Base-by-base conservation (phyloP, 1,140 invertebrate species). In the Bombus sibiricus region DNA sequence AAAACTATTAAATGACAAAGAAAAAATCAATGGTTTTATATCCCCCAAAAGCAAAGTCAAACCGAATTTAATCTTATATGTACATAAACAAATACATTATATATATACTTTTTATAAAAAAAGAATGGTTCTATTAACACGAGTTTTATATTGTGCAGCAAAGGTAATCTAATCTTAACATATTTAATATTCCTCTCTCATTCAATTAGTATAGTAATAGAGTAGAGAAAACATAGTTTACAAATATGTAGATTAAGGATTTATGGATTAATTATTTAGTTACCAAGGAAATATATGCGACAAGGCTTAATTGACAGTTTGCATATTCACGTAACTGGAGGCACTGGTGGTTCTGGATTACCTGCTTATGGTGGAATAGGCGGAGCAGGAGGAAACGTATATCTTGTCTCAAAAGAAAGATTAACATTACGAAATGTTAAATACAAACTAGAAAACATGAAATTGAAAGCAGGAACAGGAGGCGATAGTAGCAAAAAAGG, bases 381-480 rank as follows among this genome's bases (percentile, higher is more conserved):
- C 39, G 98, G 98, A 0, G 96, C 97, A 93, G 98, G 98, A 32
- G 98, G 98, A 28, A 97, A 97, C 95, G 96, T 99, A 25, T 97
- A 96, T 92, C 95, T 98, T 32, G 92, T 96, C 59, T 97, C 97
- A 0, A 96, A 96, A 86, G 96, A 98, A 90, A 93, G 94, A 18
- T 89, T 96, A 4, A 96, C 95, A 64, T 93, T 98, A 8, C 94
- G 95, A 59, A 95, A 95, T 47, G 94, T 98, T 15, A 92, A 94
- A 28, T 93, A 92, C 75, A 94, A 94, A 86, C 94, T 95, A 91
- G 95, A 96, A 73, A 93, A 94, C 1, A 97, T 97, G 94, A 95
- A 96, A 32, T 94, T 98, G 72, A 85, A 85, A 3, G 98, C 97
- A 25, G 95, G 95, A 32, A 92, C 95, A 87, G 98, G 98, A 3